phyloP scores from a whole-genome alignment of 2,113 vertebrate genomes.

The Columba livia region DNA sequence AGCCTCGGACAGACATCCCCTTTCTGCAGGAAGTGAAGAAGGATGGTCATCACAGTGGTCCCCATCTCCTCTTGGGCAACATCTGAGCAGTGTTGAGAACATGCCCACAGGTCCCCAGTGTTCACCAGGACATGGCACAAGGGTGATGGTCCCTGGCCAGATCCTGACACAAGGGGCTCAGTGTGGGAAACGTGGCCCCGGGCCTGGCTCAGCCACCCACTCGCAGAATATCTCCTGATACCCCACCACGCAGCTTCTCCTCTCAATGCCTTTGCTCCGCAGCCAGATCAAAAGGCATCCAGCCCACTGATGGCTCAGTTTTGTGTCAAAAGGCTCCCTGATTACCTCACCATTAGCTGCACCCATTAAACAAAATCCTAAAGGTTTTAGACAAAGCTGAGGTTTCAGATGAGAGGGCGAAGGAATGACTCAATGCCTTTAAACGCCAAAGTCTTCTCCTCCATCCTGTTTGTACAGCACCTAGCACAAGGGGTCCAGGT shows the following conservation, averaged over 20 bases:
- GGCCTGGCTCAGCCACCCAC: neutral
- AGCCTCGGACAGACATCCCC: neutral
- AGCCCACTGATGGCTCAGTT: conserved; percentile 38
- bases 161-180: neutral
- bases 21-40: neutral
- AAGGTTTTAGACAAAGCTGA: conserved; percentile 68
- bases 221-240: neutral
- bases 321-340: conserved; percentile 49
- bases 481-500: conserved; percentile 65
- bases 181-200: neutral
- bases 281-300: conserved; percentile 53
- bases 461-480: conserved; percentile 69
- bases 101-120: neutral
- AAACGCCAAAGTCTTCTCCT: conserved; percentile 66
- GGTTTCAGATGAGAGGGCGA: conserved; percentile 66
- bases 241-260: neutral
- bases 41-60: accelerated
- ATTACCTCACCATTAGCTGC: conserved; percentile 66
- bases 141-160: neutral
- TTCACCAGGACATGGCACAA: neutral
- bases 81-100: neutral
- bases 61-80: neutral
- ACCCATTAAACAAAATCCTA: conserved; percentile 63
- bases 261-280: neutral
- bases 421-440: conserved; percentile 70